Evolutionary conservation across 2,888 invertebrate genomes (phyloP), one percentile per base, ranked within the genome.

Genomic region (Rhingia rostrata): DNA sequence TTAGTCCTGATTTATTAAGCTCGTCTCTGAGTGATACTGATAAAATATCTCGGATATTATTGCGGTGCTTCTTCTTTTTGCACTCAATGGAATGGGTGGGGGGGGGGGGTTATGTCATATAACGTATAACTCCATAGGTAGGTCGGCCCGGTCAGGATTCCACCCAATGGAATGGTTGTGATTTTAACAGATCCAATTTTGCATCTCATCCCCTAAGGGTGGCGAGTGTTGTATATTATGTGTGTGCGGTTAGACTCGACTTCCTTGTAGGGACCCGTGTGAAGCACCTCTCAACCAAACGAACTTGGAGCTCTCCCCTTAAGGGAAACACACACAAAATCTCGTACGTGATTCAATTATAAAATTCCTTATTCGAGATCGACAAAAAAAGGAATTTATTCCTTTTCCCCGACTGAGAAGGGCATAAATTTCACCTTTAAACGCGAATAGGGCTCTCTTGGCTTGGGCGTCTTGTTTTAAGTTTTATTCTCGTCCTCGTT

Each of bases 281-380:
- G 5, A 47, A 35, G 51, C 60, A 51, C 41, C 41, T n/a, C 64
- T 49, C 10, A 22, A 4, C 37, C 6, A 30, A 4, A 51, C 45
- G 51, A 30, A 58, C 32, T 37, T 6, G 45, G 7, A 43, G 12
- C 35, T 6, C 10, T 35, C 43, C 47, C 49, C 51, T 30, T 30
- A 14, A 33, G 47, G 70, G 45, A 54, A 73, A 56, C 63, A 83
- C 63, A 79, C 86, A 87, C 83, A 89, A 89, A 90, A 88, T 88
- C 88, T 89, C 89, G 90, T 90, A 91, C 90, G 90, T 90, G 90
- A 90, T 91, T 90, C 90, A 90, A 91, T 90, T 90, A 90, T 90
- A 91, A 90, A 90, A 69, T 60, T 54, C 75, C 60, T 77, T 77
- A 77, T 77, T 67, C 60, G 67, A 33, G 61, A 77, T 77, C 75